Base-by-base conservation (phyloP, 2,888 invertebrate genomes). In the Steinernema carpocapsae region DNA sequence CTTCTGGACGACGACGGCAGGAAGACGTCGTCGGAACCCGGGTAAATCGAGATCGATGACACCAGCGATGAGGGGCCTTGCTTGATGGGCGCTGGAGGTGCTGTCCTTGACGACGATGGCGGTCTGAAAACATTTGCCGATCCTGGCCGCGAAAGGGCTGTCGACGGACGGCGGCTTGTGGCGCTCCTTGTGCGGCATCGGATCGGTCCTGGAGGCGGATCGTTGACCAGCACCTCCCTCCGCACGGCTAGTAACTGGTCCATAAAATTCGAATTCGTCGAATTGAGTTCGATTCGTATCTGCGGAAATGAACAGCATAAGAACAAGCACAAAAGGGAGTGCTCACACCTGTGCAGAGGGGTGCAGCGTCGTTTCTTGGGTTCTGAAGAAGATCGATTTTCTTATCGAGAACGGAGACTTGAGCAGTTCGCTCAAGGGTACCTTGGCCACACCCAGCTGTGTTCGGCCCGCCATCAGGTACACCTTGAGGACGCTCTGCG, bases 131-230 rank as follows among this genome's bases (percentile, higher is more conserved):
- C n/a, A n/a, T n/a, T n/a, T n/a, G n/a, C n/a, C n/a, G n/a, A n/a
- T n/a, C n/a, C n/a, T n/a, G n/a, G n/a, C n/a, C n/a, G n/a, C n/a
- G n/a, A n/a, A n/a, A n/a, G n/a, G n/a, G n/a, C n/a, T n/a, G n/a
- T n/a, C n/a, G n/a, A n/a, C n/a, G n/a, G n/a, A n/a, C n/a, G n/a
- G n/a, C n/a, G n/a, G n/a, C n/a, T n/a, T n/a, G n/a, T n/a, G n/a
- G 56, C 56, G 64, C 32, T 64, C 29, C 64, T 64, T 12, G 64
- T 32, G 22, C 64, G 29, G 14, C 32, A 29, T 32, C 64, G 29
- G 17, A n/a, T 14, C 12, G 64, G 64, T 14, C 29, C 7, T 17
- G 7, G 4, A 6, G 26, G 7, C 3, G 6, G 6, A 6, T 10
- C 17, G 7, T 22, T 26, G 17, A 29, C 64, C 64, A 64, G 64